Base-by-base conservation (phyloP, 1,140 invertebrate genomes). In the Pinna nobilis region DNA sequence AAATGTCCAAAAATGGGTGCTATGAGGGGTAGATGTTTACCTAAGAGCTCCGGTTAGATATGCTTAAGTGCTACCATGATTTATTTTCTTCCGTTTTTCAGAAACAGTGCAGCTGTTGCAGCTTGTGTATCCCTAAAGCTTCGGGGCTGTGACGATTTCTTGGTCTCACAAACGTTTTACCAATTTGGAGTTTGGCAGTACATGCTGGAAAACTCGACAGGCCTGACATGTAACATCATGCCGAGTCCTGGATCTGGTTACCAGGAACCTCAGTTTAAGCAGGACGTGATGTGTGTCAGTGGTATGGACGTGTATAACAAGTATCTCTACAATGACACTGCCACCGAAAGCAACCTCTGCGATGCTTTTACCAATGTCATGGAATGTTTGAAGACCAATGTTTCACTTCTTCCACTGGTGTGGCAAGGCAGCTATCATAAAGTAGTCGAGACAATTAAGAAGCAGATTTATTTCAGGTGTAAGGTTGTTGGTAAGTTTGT, bases 401-500 rank as follows among this genome's bases (percentile, higher is more conserved):
- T 11, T 32, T 39, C n/a, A 3, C 18, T 23, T 63, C 35, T 41
- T 20, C 23, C 55, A 1, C 32, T 59, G 0, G 30, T 33, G 2
- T 35, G 55, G 55, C 33, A 33, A 9, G n/a, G n/a, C n/a, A n/a
- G 9, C 39, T 11, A 44, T 9, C 9, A n/a, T n/a, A 44, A 63
- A 4, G 37, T 35, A 15, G n/a, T 63, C 20, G 59, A 63, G n/a
- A 18, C 39, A 0, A 41, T 63, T 25, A 39, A 44, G 37, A 39
- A 63, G 6, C 59, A 63, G 44, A 37, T 63, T 9, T 11, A 44
- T 30, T 63, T 63, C 35, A 63, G 59, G 20, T 63, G 59, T 13
- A 44, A 41, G 28, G 37, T 44, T 41, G 59, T 44, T 41, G 35
- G 59, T 63, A 41, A 63, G 59, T 25, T 47, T 20, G 20, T 18